Percentiles rank a stretch among this genome's conserved stretches.
Evolutionary conservation across 2,888 invertebrate species (phyloP).

Genomic region (Gortyna flavago): DNA sequence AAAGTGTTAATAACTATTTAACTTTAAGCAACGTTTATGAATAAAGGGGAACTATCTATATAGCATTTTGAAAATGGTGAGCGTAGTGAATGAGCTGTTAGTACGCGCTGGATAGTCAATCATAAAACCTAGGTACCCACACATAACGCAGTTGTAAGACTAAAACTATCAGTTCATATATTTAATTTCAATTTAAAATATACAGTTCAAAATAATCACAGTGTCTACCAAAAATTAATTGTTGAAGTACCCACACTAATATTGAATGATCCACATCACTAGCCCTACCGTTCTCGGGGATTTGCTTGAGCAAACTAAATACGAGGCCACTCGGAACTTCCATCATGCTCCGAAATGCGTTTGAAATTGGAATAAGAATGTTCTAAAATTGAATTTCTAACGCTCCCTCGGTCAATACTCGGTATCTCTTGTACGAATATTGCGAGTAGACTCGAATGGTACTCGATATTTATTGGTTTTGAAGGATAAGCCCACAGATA

Average conservation of each 20-base stretch:
- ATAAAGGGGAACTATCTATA: background rate
- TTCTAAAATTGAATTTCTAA: conserved; percentile 66
- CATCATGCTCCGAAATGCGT: conserved; percentile 58
- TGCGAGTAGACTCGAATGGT: conserved; percentile 38
- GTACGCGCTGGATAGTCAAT: background rate
- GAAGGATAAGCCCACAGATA: background rate
- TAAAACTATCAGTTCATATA: background rate
- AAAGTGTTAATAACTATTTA: no score
- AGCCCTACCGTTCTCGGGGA: conserved; percentile 36
- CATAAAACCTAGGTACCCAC: no score
- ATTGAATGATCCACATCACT: conserved; percentile 51
- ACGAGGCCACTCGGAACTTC: conserved; percentile 58
- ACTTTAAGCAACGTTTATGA: no score
- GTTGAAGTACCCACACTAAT: conserved; percentile 24
- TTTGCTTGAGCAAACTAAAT: conserved; percentile 66
- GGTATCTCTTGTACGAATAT: conserved; percentile 51
- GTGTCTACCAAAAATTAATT: background rate
- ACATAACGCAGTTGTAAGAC: background rate
- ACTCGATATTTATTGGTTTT: conserved; percentile 58
- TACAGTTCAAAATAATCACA: background rate
- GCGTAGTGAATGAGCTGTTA: background rate
- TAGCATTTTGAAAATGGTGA: background rate
- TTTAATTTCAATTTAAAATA: background rate
- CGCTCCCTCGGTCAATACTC: conserved; percentile 47
- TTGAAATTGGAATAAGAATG: conserved; percentile 67